Evolutionary conservation across 2,113 vertebrate species (phyloP).

Genomic region (Peromyscus leucopus): DNA sequence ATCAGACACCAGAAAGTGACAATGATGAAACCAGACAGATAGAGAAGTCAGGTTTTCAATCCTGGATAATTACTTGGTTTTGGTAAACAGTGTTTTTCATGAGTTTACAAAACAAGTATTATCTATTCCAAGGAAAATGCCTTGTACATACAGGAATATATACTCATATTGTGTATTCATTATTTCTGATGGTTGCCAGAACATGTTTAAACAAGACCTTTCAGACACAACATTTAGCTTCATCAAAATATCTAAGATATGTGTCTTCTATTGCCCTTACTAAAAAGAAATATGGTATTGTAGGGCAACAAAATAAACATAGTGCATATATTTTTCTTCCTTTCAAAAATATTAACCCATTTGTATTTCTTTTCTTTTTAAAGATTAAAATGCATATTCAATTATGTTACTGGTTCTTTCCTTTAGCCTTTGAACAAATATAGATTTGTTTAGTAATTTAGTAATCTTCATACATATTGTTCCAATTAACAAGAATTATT

Average conservation of each 20-base stretch:
- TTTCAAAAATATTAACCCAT: background rate
- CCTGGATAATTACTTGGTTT: background rate
- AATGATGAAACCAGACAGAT: background rate
- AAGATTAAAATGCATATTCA: background rate
- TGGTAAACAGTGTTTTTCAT: background rate
- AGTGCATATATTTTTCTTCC: background rate
- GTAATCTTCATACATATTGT: background rate
- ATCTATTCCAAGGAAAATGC: background rate
- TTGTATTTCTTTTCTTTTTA: background rate
- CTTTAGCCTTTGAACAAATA: background rate
- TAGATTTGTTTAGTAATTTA: background rate
- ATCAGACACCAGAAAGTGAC: background rate
- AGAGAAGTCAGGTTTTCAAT: background rate
- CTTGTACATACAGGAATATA: background rate
- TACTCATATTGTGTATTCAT: background rate
- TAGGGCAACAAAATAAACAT: background rate
- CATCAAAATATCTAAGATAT: background rate
- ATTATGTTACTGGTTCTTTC: background rate
- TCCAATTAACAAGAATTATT: background rate
- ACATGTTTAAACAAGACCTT: background rate
- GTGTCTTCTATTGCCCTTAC: background rate
- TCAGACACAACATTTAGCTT: background rate
- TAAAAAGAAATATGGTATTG: background rate
- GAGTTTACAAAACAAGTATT: background rate
- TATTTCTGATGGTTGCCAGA: background rate